Evolutionary conservation across 2,888 invertebrate species (phyloP), one percentile per base, ranked within the genome.

Genomic region (Chirona hameri): DNA sequence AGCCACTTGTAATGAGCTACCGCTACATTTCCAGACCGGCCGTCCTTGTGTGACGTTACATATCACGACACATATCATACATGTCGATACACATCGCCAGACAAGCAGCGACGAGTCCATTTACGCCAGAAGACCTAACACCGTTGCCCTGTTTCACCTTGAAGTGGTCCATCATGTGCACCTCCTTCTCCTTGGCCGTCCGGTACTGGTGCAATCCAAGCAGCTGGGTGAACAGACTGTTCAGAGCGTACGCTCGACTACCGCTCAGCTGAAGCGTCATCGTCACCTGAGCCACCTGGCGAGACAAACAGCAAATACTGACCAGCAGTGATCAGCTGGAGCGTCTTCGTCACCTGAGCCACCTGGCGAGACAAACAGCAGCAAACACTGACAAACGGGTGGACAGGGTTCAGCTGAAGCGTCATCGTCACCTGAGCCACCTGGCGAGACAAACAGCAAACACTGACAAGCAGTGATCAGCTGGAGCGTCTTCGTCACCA

Each of bases 211-310:
- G 39, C 21, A 76, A 46, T 5, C 76, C 76, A 5, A 76, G 39
- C 76, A 76, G 76, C 39, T 76, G 76, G 39, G 18, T 76, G 76
- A 76, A 76, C 39, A 76, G 21, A 1, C 24, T 24, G 76, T 46
- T 46, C 24, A 76, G 46, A 3, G 46, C 76, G 46, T 76, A 76
- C 24, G 21, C 76, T 2, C 46, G 15, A 39, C 14, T 76, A 4
- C 76, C 76, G 24, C 76, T 76, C 24, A 76, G 46, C 76, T 76
- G 76, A 7, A 76, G 18, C 39, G 39, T 76, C 76, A 76, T 76
- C 39, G 24, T 46, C 24, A 76, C 76, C 39, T 76, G 46, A 9
- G 39, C 21, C 76, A 76, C 46, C 76, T 76, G 76, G 9, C 5
- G 3, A 69, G 14, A 29, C 69, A 14, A 60, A 60, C 60, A n/a